phyloP scores from a whole-genome alignment of 2,113 vertebrate genomes.

The Tinamus guttatus region DNA sequence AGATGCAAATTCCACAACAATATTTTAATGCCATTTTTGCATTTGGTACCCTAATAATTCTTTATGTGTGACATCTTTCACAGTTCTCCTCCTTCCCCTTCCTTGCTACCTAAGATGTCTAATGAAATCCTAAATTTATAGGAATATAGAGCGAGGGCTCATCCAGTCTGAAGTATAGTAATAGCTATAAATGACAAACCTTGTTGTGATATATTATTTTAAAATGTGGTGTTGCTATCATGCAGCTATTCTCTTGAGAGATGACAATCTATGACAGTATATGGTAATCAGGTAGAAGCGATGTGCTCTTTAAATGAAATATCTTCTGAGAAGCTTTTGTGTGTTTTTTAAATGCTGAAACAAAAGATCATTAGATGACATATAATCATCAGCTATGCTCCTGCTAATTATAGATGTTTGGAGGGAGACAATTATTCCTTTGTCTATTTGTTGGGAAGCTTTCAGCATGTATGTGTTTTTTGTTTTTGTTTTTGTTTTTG shows the following conservation, averaged over 20 bases:
- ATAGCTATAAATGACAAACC: conserved; percentile 40
- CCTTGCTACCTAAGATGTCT: background rate
- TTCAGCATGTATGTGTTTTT: background rate
- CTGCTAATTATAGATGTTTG: conserved; percentile 22
- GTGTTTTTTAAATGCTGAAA: conserved; percentile 9
- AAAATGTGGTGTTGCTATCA: background rate
- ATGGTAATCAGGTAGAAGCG: background rate
- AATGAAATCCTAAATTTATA: conserved; percentile 51
- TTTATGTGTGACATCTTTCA: background rate
- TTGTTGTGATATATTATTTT: conserved; percentile 71
- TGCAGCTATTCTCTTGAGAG: conserved; percentile 5
- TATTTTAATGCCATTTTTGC: conserved; percentile 24
- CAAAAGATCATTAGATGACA: background rate
- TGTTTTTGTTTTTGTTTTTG: background rate
- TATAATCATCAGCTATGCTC: conserved; percentile 11
- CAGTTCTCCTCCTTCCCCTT: background rate
- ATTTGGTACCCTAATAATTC: conserved; percentile 22
- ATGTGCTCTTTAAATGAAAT: background rate
- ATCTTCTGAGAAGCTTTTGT: background rate
- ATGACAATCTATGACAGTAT: background rate
- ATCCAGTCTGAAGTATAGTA: conserved; percentile 27
- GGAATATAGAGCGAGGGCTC: conserved; percentile 19
- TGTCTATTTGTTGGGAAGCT: conserved; percentile 34
- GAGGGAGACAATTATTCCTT: conserved; percentile 23
- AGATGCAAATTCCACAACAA: background rate